A percentile compares a stretch with the other conserved stretches of the same genome.
Evolutionary conservation across 2,888 invertebrate genomes (phyloP).

Genomic region (Buathra laborator): DNA sequence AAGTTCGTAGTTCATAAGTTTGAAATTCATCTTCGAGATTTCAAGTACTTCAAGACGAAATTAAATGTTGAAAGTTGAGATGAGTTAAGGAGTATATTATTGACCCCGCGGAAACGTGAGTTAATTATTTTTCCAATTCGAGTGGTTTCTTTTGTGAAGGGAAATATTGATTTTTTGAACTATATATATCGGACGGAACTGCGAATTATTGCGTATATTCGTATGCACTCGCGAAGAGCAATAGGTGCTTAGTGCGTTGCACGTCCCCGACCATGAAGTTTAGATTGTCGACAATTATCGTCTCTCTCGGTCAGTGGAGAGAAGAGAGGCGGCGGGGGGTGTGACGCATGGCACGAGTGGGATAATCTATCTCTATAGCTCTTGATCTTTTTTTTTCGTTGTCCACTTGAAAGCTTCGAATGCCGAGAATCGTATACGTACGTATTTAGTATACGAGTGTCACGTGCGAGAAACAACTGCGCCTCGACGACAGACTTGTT

Average conservation of each 20-base stretch:
- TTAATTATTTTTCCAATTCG: too few relatives aligned
- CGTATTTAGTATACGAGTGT: slow-evolving; percentile 23
- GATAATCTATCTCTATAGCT: neutral
- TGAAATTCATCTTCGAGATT: too few relatives aligned
- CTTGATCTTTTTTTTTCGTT: slow-evolving; percentile 1
- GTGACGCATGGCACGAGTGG: neutral
- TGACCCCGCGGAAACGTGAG: too few relatives aligned
- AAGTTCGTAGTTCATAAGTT: too few relatives aligned
- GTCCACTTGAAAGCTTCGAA: neutral
- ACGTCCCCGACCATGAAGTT: slow-evolving; percentile 24
- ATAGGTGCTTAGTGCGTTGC: neutral
- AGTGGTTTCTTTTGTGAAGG: neutral
- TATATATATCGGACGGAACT: neutral
- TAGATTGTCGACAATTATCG: slow-evolving; percentile 73
- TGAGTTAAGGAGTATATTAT: too few relatives aligned
- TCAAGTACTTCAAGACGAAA: too few relatives aligned
- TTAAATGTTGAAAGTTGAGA: too few relatives aligned
- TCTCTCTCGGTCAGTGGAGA: slow-evolving; percentile 29
- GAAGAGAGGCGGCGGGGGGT: slow-evolving; percentile 17
- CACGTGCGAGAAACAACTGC: slow-evolving; percentile 48
- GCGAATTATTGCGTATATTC: neutral
- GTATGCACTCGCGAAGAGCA: neutral
- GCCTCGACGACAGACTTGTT: slow-evolving; percentile 40
- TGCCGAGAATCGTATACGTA: slow-evolving; percentile 1
- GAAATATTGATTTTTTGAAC: neutral